Percentiles rank a stretch among this genome's conserved stretches.
Evolutionary conservation across 2,113 vertebrate genomes (phyloP).

Genomic region (Puntigrus tetrazona): DNA sequence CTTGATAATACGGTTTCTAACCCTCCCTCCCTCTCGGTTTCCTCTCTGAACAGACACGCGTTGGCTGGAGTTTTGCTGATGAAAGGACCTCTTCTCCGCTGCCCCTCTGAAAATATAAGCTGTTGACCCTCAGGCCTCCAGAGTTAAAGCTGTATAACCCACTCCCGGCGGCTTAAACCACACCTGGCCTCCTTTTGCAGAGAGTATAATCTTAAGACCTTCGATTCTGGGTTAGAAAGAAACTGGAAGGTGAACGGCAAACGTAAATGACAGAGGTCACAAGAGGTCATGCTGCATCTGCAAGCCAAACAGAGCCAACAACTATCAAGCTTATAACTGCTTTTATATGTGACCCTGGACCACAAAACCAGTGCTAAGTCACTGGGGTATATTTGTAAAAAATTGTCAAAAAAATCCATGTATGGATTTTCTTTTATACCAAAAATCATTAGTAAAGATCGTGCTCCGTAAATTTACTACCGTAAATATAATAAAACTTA

Average conservation of each 20-base stretch:
- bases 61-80: background rate
- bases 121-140: conserved; percentile 25
- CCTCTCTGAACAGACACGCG: background rate
- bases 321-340: background rate
- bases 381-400: no score
- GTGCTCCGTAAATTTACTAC: no score
- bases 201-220: background rate
- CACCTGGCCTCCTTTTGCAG: background rate
- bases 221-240: background rate
- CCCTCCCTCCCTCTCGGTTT: background rate
- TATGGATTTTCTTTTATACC: no score
- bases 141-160: background rate
- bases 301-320: background rate
- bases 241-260: background rate
- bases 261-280: background rate
- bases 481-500: no score
- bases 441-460: no score
- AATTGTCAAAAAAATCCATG: no score
- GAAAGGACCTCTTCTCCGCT: background rate
- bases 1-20: conserved; percentile 13
- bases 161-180: background rate
- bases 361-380: no score
- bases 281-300: background rate
- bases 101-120: conserved; percentile 19
- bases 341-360: background rate